Evolutionary conservation across 2,113 vertebrate species (phyloP), one percentile per base, ranked within the genome.

Genomic region (Poeciliopsis retropinna): DNA sequence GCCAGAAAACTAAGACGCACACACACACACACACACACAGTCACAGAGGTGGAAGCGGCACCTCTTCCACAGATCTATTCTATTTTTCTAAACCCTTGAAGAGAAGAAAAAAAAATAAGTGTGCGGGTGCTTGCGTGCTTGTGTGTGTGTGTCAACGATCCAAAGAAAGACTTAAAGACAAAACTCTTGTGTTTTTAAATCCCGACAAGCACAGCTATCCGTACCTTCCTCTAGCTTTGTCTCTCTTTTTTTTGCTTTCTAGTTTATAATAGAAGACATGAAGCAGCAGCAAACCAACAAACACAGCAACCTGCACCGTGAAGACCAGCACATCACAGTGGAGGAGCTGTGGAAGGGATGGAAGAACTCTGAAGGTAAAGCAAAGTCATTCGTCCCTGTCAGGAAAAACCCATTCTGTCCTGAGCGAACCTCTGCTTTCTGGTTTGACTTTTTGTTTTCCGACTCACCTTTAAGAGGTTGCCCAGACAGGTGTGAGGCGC

Each of bases 221-320:
- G 73, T n/a, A 29, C 37, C 27, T 17, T 25, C 34, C 37, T 61
- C 41, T 6, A 72, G 0, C 3, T 31, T 6, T 54, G 3, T 31
- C 4, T 65, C 2, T 78, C 15, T 72, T 72, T 44, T 41, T 41
- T 41, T 41, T 41, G 15, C 13, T 72, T 6, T 81, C 4, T 76
- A 99, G 98, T 99, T 99, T 88, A 96, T 99, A 29, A 97, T 96
- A 87, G 97, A 99, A 94, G 98, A 98, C 91, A 98, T 99, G 98
- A 98, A 99, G 83, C 97, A 97, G 88, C 93, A 95, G 77, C 91
- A 99, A 94, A 95, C 97, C 64, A 97, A 98, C 92, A 99, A 99
- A 78, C 98, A 98, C 80, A 99, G 95, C 90, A 97, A 98, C 87
- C 93, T 99, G 73, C 98, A 99, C 87, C 95, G 95, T 70, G 98